Evolutionary conservation across 1,140 invertebrate species (phyloP), one percentile per base, ranked within the genome.

Genomic region (Copidosoma floridanum): DNA sequence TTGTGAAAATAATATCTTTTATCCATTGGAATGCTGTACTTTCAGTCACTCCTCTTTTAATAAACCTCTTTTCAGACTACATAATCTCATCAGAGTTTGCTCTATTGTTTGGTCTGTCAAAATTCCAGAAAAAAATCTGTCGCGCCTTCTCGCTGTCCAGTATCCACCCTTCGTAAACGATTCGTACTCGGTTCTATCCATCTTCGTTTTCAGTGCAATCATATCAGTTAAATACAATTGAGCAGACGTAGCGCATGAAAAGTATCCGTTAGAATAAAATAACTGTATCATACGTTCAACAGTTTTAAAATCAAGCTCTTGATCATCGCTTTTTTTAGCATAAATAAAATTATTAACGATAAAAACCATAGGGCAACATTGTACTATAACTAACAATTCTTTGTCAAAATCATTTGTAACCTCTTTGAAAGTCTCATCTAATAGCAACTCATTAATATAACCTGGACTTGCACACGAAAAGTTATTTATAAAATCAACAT

Each of bases 41-140:
- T 40, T 40, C 38, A 5, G 4, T 10, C 11, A 16, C 4, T 14
- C n/a, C n/a, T n/a, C n/a, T n/a, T n/a, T n/a, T n/a, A n/a, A n/a
- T n/a, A n/a, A n/a, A n/a, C n/a, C n/a, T n/a, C n/a, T n/a, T n/a
- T n/a, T n/a, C n/a, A n/a, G n/a, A n/a, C n/a, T n/a, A n/a, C n/a
- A 78, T 21, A 64, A 67, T 18, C 63, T 43, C 68, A 69, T 76
- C 3, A 77, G 47, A 40, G 53, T 51, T 57, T 77, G 71, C 50
- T 77, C 74, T 21, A 74, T 78, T 0, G 65, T 71, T 65, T 73
- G 68, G 61, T 78, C 74, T 1, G 68, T 44, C 54, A 66, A 78
- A 18, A 79, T 48, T 14, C 78, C 80, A 58, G 65, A 71, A 71
- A 73, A 80, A 62, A 71, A 75, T 51, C 74, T 74, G 24, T 81